A percentile compares a stretch with the other conserved stretches of the same genome.
Conservation (phyloP, 1,140 invertebrate genomes). For the Calycopis cecrops region DNA sequence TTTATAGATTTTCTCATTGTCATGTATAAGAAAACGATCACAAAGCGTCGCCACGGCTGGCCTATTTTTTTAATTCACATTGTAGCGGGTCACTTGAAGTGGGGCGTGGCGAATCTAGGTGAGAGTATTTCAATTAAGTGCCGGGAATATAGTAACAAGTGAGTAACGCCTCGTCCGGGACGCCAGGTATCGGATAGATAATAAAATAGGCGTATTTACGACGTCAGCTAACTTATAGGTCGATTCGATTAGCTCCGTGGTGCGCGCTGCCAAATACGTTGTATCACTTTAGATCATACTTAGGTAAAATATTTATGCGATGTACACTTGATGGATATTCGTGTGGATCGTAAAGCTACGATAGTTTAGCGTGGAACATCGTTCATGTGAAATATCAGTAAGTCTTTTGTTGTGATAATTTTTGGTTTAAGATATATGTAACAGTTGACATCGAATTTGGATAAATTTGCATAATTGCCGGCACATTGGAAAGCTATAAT, state of each 20-base stretch:
- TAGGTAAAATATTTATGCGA: neutral
- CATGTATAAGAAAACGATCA: neutral
- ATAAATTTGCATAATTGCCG: too few species aligned
- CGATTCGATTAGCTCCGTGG: slow-evolving; percentile 61
- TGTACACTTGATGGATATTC: neutral
- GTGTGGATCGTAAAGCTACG: too few species aligned
- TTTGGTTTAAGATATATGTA: too few species aligned
- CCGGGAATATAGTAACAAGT: slow-evolving; percentile 34
- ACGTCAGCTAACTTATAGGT: slow-evolving; percentile 53
- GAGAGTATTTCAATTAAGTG: slow-evolving; percentile 50
- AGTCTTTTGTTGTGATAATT: too few species aligned
- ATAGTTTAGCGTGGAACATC: too few species aligned
- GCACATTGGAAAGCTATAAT: too few species aligned
- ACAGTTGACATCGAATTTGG: too few species aligned
- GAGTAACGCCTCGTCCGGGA: slow-evolving; percentile 39
- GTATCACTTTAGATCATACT: slow-evolving; percentile 2
- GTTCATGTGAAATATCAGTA: too few species aligned
- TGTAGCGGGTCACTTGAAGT: slow-evolving; percentile 7
- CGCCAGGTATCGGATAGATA: slow-evolving; percentile 57
- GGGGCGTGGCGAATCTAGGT: slow-evolving; percentile 21
- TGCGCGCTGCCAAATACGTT: slow-evolving; percentile 28
- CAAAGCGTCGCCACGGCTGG: neutral
- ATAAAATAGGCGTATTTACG: slow-evolving; percentile 64
- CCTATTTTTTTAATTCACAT: slow-evolving; percentile 12
- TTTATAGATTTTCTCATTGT: too few species aligned